These are phyloP conservation scores for Tympanuchus pallidicinctus DNA, from an alignment of 2,113 vertebrate species.

Conservation along the genomic window DNA sequence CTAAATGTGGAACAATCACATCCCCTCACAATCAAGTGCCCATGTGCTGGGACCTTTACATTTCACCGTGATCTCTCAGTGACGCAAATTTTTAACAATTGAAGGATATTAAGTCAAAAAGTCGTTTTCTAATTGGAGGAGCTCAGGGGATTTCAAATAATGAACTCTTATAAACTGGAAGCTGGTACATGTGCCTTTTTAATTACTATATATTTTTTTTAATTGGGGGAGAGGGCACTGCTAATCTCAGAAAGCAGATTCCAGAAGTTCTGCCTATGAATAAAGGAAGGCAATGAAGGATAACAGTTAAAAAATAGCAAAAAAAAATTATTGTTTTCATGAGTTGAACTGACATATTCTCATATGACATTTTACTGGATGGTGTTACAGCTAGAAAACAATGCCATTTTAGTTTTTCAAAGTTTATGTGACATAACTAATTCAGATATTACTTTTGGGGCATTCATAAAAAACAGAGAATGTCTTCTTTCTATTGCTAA, in stretches of 20 bases:
- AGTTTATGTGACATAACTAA: neutral
- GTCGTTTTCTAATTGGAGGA: slow-evolving; percentile 86
- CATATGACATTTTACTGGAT: slow-evolving; percentile 33
- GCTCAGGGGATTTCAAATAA: slow-evolving; percentile 82
- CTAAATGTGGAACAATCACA: slow-evolving; percentile 92
- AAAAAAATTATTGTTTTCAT: slow-evolving; percentile 24
- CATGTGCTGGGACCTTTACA: slow-evolving; percentile 79
- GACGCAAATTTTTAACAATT: slow-evolving; percentile 97
- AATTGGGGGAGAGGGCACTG: slow-evolving; percentile 79
- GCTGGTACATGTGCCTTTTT: slow-evolving; percentile 83
- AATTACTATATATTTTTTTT: slow-evolving; percentile 74
- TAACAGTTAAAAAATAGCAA: neutral
- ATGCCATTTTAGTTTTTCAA: slow-evolving; percentile 31
- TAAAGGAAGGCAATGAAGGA: slow-evolving; percentile 8
- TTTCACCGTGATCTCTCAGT: slow-evolving; percentile 81
- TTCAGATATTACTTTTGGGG: neutral
- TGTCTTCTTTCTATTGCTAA: neutral
- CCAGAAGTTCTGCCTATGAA: slow-evolving; percentile 72
- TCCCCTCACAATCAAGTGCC: slow-evolving; percentile 87
- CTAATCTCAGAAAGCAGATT: slow-evolving; percentile 80
- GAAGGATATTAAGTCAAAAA: slow-evolving; percentile 95
- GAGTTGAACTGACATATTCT: slow-evolving; percentile 32
- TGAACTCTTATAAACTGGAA: slow-evolving; percentile 84
- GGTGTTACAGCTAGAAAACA: slow-evolving; percentile 43
- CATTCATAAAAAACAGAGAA: slow-evolving; percentile 1